These are phyloP conservation scores for Hydra vulgaris DNA, from an alignment of 30 jellyfish, hydroid and myxozoan species.

Conservation along the genomic window DNA sequence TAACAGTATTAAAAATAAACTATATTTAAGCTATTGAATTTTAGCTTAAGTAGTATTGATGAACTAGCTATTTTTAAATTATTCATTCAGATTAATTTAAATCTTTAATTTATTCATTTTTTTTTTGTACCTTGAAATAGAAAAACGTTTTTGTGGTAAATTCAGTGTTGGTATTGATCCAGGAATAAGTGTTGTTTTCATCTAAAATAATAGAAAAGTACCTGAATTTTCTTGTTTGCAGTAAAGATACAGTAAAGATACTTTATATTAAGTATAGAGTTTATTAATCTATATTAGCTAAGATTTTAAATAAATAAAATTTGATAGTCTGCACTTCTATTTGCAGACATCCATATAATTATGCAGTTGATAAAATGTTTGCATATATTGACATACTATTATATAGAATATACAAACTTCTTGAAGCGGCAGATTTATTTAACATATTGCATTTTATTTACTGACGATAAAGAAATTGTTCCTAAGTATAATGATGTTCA, in stretches of 20 bases:
- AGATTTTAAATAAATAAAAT: background rate
- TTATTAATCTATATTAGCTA: background rate
- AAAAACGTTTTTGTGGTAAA: too few relatives aligned
- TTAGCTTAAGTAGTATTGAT: too few relatives aligned
- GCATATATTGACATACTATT: background rate
- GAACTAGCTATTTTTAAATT: too few relatives aligned
- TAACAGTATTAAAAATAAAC: too few relatives aligned
- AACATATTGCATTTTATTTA: background rate
- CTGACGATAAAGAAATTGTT: background rate
- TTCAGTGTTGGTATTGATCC: too few relatives aligned
- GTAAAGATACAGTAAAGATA: background rate
- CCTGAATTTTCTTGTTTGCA: background rate
- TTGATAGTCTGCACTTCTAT: background rate
- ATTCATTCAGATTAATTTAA: too few relatives aligned
- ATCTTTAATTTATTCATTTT: too few relatives aligned
- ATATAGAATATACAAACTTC: background rate
- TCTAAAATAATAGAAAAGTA: background rate
- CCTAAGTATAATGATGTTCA: conserved; percentile 32
- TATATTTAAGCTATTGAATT: too few relatives aligned
- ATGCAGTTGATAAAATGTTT: background rate
- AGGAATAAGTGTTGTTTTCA: too few relatives aligned
- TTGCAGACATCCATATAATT: background rate
- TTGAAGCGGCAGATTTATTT: background rate
- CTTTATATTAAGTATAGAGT: background rate
- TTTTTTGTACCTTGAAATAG: too few relatives aligned